These are phyloP conservation scores for Eristalis arbustorum DNA, from an alignment of 2,888 invertebrate genomes.

Conservation along the genomic window DNA sequence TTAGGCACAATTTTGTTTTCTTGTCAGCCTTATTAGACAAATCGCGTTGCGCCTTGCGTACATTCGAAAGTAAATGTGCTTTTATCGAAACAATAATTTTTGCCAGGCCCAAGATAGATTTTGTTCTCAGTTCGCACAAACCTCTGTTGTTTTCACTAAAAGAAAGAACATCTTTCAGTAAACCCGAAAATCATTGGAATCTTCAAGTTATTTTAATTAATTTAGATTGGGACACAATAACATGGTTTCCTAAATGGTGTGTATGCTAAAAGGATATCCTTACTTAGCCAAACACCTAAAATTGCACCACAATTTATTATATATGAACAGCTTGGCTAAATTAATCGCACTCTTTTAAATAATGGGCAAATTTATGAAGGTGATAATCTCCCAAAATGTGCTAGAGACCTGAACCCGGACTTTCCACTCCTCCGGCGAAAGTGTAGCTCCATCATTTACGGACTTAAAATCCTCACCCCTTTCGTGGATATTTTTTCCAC, in stretches of 20 bases:
- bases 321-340: conserved; percentile 51
- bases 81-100: no score
- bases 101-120: no score
- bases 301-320: conserved; percentile 43
- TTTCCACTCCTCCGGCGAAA: neutral
- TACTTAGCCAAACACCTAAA: conserved; percentile 19
- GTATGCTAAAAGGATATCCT: neutral
- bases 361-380: conserved; percentile 64
- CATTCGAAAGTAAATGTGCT: no score
- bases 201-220: neutral
- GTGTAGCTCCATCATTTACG: conserved; percentile 28
- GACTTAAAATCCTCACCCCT: conserved; percentile 28
- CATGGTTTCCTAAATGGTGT: conserved; percentile 11
- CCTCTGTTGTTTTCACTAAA: no score
- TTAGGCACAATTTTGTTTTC: no score
- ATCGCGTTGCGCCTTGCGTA: no score
- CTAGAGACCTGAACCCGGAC: conserved; percentile 21
- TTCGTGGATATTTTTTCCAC: conserved; percentile 14
- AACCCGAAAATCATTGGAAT: neutral
- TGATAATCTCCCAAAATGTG: conserved; percentile 49
- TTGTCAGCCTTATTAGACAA: no score
- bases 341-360: conserved; percentile 63
- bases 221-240: conserved; percentile 9
- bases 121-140: no score
- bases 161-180: no score